Percentiles rank a stretch among this genome's conserved stretches.
Conservation (phyloP, 1,140 invertebrate genomes). For the Oreohelix idahoensis region DNA sequence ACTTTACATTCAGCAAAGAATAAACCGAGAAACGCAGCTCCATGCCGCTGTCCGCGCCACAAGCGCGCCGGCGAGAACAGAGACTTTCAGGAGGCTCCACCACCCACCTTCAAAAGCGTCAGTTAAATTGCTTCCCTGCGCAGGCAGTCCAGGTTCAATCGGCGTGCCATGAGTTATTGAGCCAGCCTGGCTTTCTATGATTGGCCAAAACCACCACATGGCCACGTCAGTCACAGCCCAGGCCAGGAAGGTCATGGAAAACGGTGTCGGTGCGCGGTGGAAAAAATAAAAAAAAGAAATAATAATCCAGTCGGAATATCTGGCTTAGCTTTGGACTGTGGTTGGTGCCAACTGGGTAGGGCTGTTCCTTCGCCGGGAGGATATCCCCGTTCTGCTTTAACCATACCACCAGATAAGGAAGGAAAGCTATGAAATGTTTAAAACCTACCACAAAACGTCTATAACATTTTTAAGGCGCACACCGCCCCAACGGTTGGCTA, state of each 20-base stretch:
- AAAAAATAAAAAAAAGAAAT: too few species aligned
- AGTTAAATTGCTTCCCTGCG: not conserved
- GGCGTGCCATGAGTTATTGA: not conserved
- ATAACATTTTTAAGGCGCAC: constrained; percentile 1
- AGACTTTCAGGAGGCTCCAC: not conserved
- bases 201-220: not conserved
- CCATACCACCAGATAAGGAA: constrained; percentile 1
- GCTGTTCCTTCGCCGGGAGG: not conserved
- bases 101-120: not conserved
- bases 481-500: not conserved
- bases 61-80: not conserved
- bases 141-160: not conserved
- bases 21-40: not conserved
- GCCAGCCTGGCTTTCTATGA: not conserved
- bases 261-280: not conserved
- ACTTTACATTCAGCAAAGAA: not conserved
- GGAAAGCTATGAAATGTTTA: constrained; percentile 2
- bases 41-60: not conserved
- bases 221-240: not conserved
- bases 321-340: not conserved
- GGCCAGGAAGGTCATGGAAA: not conserved
- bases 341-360: constrained; percentile 7
- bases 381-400: not conserved
- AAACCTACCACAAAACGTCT: constrained; percentile 19
- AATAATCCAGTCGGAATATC: not conserved